Base-by-base conservation (phyloP, 2,888 invertebrate species). In the Philhelius pedissequus region DNA sequence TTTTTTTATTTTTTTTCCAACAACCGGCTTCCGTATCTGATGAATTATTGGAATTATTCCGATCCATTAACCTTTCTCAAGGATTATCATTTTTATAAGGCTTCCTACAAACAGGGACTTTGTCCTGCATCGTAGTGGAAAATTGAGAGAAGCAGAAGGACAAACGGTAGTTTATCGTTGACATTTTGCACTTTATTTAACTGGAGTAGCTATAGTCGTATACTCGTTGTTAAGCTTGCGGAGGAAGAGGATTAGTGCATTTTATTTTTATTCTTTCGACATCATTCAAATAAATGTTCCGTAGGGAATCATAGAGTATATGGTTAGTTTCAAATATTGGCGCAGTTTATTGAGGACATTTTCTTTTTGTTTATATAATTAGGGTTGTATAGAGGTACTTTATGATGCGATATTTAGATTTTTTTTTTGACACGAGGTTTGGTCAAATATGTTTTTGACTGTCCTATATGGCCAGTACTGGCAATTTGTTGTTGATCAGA, bases 31-130 rank as follows among this genome's bases (percentile, higher is more conserved):
- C 62, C 73, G 73, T 62, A 83, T 56, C 78, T 40, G 73, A 83
- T 77, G 78, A 83, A 78, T 83, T 78, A 83, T 78, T 73, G 56
- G 78, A 74, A 78, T 78, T 83, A 83, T 83, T 83, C 64, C 82
- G 78, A 69, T 78, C 82, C 82, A 83, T 83, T 78, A 83, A 78
- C 68, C 73, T 69, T 74, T 83, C 69, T 75, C 68, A 79, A 70
- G 79, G 58, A 74, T 76, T 48, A 38, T 38, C 43, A 50, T 71
- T 71, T 58, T 48, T 38, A 40, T 50, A 66, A 32, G 35, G 13
- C 30, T 56, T 66, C 25, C 9, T 69, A 48, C 9, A 43, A 18
- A 48, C 20, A 25, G 13, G 18, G 13, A 58, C 56, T 45, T 45
- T 43, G 13, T 73, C 50, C 58, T 27, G 30, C 27, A 56, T 60